Percentiles rank a stretch among this genome's conserved stretches.
phyloP scores from a whole-genome alignment of 1,140 invertebrate genomes.

The Phymorhynchus buccinoides region DNA sequence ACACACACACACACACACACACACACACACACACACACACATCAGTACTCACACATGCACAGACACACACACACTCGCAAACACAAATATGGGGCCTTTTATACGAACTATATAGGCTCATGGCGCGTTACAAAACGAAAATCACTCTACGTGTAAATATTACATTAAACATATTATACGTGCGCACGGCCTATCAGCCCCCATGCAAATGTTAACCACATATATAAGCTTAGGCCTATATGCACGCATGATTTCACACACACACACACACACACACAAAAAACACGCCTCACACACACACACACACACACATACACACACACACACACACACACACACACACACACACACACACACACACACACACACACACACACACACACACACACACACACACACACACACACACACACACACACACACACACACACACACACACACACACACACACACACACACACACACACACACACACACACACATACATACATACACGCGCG shows the following conservation, averaged over 20 bases:
- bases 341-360: not conserved
- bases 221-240: no score
- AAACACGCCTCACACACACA: not conserved
- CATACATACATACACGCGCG: no score
- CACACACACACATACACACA: not conserved
- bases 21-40: not conserved
- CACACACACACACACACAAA: not conserved
- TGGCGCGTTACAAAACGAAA: not conserved
- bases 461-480: no score
- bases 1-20: constrained; percentile 2
- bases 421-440: no score
- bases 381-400: no score
- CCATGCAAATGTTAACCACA: not conserved
- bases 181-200: not conserved
- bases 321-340: constrained; percentile 10
- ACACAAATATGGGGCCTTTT: not conserved
- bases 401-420: no score
- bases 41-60: not conserved
- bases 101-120: not conserved
- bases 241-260: not conserved
- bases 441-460: no score
- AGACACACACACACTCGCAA: constrained; percentile 1
- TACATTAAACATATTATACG: no score
- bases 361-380: constrained; percentile 9
- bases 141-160: no score